phyloP scores from a whole-genome alignment of 2,113 vertebrate genomes.

The Megaptera novaeangliae region DNA sequence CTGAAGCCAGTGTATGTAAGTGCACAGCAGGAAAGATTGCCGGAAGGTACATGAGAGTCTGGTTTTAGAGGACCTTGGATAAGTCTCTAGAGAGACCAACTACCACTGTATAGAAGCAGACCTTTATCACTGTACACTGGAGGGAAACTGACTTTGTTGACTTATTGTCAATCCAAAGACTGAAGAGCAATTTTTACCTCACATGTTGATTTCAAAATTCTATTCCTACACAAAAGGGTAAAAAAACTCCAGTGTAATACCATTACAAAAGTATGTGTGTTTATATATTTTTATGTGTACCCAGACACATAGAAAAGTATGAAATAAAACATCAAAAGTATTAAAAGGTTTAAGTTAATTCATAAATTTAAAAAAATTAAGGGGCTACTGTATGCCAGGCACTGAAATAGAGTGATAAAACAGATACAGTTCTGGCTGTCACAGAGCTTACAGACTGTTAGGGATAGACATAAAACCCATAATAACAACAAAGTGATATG shows the following conservation, averaged over 20 bases:
- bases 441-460: not conserved
- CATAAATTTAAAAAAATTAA: not conserved
- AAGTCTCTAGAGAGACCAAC: not conserved
- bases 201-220: not conserved
- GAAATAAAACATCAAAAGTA: not conserved
- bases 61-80: not conserved
- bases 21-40: not conserved
- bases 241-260: not conserved
- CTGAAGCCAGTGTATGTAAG: not conserved
- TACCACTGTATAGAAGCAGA: not conserved
- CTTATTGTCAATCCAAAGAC: not conserved
- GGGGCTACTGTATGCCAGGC: not conserved
- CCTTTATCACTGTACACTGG: not conserved
- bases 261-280: not conserved
- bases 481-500: not conserved
- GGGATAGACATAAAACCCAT: not conserved
- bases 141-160: not conserved
- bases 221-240: not conserved
- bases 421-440: not conserved
- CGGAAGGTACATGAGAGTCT: not conserved
- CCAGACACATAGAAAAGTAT: not conserved
- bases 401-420: not conserved
- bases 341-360: not conserved
- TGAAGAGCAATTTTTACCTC: not conserved
- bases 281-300: not conserved